Percentiles rank a stretch among this genome's conserved stretches.
These are phyloP conservation scores for Brachionus plicatilis DNA, from an alignment of 1,140 invertebrate genomes.

Conservation along the genomic window DNA sequence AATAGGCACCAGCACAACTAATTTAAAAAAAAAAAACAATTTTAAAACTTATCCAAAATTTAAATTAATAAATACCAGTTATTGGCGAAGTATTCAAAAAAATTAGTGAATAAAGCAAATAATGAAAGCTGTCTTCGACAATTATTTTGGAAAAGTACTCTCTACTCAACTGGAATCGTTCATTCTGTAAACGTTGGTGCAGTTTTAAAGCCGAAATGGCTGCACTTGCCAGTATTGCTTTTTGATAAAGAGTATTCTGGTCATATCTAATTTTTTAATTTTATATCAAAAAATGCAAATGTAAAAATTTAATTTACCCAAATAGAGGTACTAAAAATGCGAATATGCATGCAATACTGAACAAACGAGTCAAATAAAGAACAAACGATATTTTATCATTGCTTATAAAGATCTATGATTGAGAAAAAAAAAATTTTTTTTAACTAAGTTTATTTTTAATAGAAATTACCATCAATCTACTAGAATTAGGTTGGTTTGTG, in stretches of 20 bases:
- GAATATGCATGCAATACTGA: conserved; percentile 74
- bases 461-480: neutral
- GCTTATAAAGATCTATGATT: conserved; percentile 61
- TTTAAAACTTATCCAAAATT: conserved; percentile 46
- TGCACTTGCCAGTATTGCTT: conserved; percentile 80
- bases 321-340: conserved; percentile 79
- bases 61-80: conserved; percentile 64
- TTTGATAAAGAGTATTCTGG: conserved; percentile 64
- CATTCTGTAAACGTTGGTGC: conserved; percentile 76
- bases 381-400: conserved; percentile 76
- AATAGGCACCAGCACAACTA: conserved; percentile 81
- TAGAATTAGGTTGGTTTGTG: neutral
- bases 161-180: conserved; percentile 67
- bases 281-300: neutral
- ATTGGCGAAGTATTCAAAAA: conserved; percentile 82
- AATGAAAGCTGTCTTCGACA: conserved; percentile 89
- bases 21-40: conserved; percentile 48
- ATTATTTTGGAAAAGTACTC: conserved; percentile 74
- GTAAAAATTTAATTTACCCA: conserved; percentile 62
- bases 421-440: neutral
- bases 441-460: neutral
- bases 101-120: conserved; percentile 85
- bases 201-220: conserved; percentile 84
- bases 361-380: conserved; percentile 72
- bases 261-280: neutral